Evolutionary conservation across 1,140 invertebrate species (phyloP).

Genomic region (Zaprionus davidi): DNA sequence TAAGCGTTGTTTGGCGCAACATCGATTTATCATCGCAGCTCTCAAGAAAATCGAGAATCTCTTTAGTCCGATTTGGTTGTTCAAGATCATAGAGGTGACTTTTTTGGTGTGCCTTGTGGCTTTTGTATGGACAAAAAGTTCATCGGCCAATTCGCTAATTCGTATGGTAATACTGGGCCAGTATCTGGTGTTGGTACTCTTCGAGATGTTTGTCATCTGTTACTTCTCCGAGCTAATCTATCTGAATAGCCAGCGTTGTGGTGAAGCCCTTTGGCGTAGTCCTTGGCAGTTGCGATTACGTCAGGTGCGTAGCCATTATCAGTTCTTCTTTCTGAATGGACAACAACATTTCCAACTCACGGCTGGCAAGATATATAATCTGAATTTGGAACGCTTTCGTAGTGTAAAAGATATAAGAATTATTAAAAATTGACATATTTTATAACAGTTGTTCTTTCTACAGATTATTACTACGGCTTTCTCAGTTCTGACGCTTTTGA

Average conservation of each 20-base stretch:
- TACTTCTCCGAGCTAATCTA: slow-evolving; percentile 51
- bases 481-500: slow-evolving; percentile 8
- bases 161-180: slow-evolving; percentile 39
- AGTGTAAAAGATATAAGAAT: slow-evolving; percentile 25
- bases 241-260: slow-evolving; percentile 48
- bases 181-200: slow-evolving; percentile 39
- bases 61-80: slow-evolving; percentile 47
- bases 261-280: slow-evolving; percentile 46
- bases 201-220: slow-evolving; percentile 52
- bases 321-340: slow-evolving; percentile 44
- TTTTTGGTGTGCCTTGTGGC: slow-evolving; percentile 39
- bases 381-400: slow-evolving; percentile 53
- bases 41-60: slow-evolving; percentile 25
- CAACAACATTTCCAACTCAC: slow-evolving; percentile 41
- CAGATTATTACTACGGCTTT: slow-evolving; percentile 28
- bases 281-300: slow-evolving; percentile 46
- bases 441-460: neutral
- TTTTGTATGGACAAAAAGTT: slow-evolving; percentile 49
- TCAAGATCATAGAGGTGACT: slow-evolving; percentile 42
- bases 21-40: slow-evolving; percentile 8
- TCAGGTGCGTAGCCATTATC: slow-evolving; percentile 45
- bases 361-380: slow-evolving; percentile 50
- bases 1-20: slow-evolving; percentile 3
- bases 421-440: neutral
- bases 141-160: slow-evolving; percentile 33